Percentiles rank a stretch among this genome's conserved stretches.
These are phyloP conservation scores for Anastrepha ludens DNA, from an alignment of 1,140 invertebrate species.

Conservation along the genomic window DNA sequence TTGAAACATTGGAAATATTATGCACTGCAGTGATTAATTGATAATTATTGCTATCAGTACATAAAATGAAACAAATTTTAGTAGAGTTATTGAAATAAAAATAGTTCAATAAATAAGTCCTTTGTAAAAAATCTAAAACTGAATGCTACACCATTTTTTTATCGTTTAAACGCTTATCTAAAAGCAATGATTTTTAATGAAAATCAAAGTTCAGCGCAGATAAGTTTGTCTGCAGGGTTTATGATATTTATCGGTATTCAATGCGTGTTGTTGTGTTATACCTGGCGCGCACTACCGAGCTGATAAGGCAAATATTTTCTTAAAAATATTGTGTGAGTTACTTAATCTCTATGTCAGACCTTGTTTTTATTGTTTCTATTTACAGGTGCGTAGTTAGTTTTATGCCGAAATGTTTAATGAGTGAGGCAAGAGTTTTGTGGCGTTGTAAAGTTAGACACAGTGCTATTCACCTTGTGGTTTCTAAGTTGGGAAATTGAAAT, in stretches of 20 bases:
- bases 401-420: too few relatives aligned
- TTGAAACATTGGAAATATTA: neutral
- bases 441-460: too few relatives aligned
- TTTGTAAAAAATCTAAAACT: neutral
- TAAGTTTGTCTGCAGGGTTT: neutral
- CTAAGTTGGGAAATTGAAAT: too few relatives aligned
- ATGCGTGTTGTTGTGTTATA: neutral
- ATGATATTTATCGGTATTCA: neutral
- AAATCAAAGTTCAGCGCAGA: neutral
- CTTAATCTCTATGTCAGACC: neutral
- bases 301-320: neutral
- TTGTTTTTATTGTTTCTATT: too few relatives aligned
- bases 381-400: too few relatives aligned
- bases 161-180: neutral
- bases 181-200: neutral
- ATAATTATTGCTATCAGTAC: neutral
- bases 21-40: neutral
- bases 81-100: neutral
- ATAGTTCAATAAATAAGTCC: neutral
- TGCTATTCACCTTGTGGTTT: too few relatives aligned
- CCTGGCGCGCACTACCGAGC: neutral
- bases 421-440: too few relatives aligned
- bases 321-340: neutral
- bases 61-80: neutral
- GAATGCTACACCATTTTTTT: neutral